Conservation (phyloP, 2,888 invertebrate genomes). For the Cantharis rufa region DNA sequence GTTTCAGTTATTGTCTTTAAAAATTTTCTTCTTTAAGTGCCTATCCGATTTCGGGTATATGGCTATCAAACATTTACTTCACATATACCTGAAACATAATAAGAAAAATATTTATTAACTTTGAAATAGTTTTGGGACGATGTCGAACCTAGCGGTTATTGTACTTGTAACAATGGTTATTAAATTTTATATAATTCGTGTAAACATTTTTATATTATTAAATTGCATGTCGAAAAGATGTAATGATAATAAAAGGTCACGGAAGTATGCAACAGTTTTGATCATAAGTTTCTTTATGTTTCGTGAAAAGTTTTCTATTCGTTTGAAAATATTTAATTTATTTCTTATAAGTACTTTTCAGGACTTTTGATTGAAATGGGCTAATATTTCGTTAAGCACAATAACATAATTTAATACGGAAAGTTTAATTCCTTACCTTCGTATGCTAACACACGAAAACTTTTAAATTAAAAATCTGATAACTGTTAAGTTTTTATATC, state of each 20-base stretch:
- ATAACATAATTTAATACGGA: neutral
- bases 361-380: neutral
- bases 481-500: neutral
- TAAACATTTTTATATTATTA: neutral
- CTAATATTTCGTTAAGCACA: neutral
- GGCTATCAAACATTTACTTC: no score
- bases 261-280: neutral
- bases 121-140: neutral
- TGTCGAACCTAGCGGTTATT: neutral
- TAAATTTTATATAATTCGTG: neutral
- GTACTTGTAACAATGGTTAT: neutral
- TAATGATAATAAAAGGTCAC: neutral
- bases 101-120: neutral
- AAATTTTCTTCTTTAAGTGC: no score
- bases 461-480: neutral
- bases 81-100: no score
- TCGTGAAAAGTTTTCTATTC: neutral
- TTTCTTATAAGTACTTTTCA: neutral
- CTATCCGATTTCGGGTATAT: no score
- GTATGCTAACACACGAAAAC: neutral
- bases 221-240: neutral
- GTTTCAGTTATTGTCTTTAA: no score
- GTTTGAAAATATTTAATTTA: neutral
- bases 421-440: neutral
- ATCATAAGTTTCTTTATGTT: neutral